These are phyloP conservation scores for human DNA, from an alignment of 2,113 vertebrate species.

Conservation along the genomic window DNA sequence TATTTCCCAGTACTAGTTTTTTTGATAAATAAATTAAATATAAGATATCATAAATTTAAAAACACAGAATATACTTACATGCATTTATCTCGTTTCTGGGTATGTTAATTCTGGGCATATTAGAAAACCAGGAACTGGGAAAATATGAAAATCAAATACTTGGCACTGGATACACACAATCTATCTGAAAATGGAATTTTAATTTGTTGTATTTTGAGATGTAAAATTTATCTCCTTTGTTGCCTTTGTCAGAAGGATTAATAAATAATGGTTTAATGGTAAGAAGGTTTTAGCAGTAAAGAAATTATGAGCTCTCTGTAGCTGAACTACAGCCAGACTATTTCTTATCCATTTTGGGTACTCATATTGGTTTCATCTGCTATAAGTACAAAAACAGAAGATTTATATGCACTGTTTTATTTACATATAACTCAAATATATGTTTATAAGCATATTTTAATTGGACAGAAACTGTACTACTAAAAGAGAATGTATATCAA, in stretches of 20 bases:
- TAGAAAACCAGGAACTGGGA: background rate
- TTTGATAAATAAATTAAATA: background rate
- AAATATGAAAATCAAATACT: background rate
- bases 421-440: background rate
- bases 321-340: background rate
- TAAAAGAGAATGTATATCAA: background rate
- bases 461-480: background rate
- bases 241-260: constrained; percentile 50
- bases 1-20: background rate
- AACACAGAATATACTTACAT: background rate
- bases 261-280: constrained; percentile 48
- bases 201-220: constrained; percentile 4
- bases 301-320: background rate
- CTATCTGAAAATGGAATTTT: background rate
- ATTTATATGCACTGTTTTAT: background rate
- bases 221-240: constrained; percentile 34
- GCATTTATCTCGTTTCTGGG: background rate
- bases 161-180: background rate
- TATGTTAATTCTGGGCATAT: background rate
- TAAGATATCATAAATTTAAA: background rate
- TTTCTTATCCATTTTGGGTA: constrained; percentile 11
- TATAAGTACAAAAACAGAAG: background rate
- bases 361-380: background rate
- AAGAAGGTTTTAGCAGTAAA: background rate
- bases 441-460: constrained; percentile 15